Evolutionary conservation across 1,140 invertebrate genomes (phyloP).

Genomic region (Drosophila virilis): DNA sequence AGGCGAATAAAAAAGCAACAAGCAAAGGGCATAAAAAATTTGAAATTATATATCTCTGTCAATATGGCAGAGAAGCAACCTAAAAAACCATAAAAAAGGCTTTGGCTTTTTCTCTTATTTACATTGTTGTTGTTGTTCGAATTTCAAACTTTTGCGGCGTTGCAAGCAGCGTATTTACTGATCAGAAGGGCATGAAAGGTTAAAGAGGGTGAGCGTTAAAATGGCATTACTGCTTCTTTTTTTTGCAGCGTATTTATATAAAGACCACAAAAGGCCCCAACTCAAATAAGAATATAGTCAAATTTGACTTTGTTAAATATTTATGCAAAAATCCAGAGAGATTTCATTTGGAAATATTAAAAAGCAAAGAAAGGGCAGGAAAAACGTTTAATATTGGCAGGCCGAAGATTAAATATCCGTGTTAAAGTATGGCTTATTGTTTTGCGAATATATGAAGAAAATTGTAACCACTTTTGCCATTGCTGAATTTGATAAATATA

Average conservation of each 20-base stretch:
- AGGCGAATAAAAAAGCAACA: conserved; percentile 12
- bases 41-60: conserved; percentile 43
- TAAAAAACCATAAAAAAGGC: conserved; percentile 38
- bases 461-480: no score
- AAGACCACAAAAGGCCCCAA: conserved; percentile 2
- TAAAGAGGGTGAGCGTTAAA: background rate
- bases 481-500: no score
- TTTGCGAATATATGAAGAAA: no score
- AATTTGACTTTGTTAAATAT: background rate
- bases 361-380: no score
- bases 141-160: conserved; percentile 12
- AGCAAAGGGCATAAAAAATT: conserved; percentile 28
- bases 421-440: no score
- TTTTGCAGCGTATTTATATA: background rate
- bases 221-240: conserved; percentile 6
- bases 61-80: conserved; percentile 16
- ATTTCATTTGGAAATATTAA: no score
- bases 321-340: no score
- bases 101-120: conserved; percentile 21
- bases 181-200: conserved; percentile 11
- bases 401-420: no score
- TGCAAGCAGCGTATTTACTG: conserved; percentile 3
- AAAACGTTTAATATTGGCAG: no score
- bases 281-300: background rate
- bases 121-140: conserved; percentile 6